Base-by-base conservation (phyloP, 2,113 vertebrate species). In the Zingel zingel region DNA sequence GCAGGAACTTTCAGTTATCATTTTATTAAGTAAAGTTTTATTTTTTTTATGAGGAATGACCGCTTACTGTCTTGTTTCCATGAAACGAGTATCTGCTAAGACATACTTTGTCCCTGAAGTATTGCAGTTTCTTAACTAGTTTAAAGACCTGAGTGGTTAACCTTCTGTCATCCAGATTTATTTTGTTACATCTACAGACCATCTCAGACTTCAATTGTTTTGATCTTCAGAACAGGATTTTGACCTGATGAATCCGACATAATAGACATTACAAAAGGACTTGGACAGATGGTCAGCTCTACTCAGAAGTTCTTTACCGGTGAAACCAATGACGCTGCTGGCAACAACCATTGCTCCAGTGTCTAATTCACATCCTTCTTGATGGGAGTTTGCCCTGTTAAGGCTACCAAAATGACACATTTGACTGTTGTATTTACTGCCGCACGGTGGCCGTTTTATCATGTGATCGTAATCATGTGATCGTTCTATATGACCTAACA, bases 141-240 rank as follows among this genome's bases (percentile, higher is more conserved):
- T 59, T 83, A 58, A 79, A 88, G 70, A 81, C 57, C 48, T 54
- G 30, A 58, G 58, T 84, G 80, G 76, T 87, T 82, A 90, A 86
- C 77, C 59, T 82, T 76, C 4, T 47, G 74, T 84, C 75, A 82
- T 61, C 30, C 58, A 4, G 7, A 53, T 58, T 81, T 76, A 61
- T 78, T 77, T 23, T 23, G 14, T 62, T 66, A 79, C 81, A 81
- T 88, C 86, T 88, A 82, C 89, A 86, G 67, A 88, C 56, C 56
- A 73, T 71, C 47, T 54, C 13, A 47, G 10, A 75, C 88, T 86
- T 91, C 83, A 91, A 58, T 75, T 18, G 70, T 85, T 91, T 88
- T 90, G 85, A 91, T 86, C 74, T 80, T 6, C 1, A 83, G 72
- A 82, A 83, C 72, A 74, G 51, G 82, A 74, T 86, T 86, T 78